Base-by-base conservation (phyloP, 2,797 vertebrate genomes). In the Mastacembelus armatus region DNA sequence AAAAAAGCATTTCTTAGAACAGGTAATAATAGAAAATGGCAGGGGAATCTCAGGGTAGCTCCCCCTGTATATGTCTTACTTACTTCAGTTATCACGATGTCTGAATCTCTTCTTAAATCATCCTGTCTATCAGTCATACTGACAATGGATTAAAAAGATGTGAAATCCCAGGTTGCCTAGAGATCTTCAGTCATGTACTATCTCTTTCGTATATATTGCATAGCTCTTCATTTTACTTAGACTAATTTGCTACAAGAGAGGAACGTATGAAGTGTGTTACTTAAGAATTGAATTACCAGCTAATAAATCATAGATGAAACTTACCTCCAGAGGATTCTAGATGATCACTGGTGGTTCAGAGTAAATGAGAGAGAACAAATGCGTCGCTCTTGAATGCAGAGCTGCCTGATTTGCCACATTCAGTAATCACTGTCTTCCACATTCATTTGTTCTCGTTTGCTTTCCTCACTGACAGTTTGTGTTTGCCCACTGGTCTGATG, bases 281-380 rank as follows among this genome's bases (percentile, higher is more conserved):
- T 51, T 29, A 22, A 35, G 2, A 52, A 43, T 7, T 36, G 40
- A 66, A 40, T 59, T 57, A 49, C 67, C 69, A 35, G 4, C 9
- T 49, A 45, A 24, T 70, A 16, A 76, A 72, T 69, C 55, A 72
- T 72, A 29, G 60, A 80, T 78, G 1, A 51, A 63, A 67, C 81
- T 58, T 78, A 85, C 87, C 77, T 70, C 65, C 3, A 59, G 54
- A 56, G 22, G 38, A 45, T 36, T 62, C 40, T 3, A 4, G 66
- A 60, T 44, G 19, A 76, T 56, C 3, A 16, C 52, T 12, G 16
- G 61, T 24, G n/a, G 8, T 11, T 57, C 27, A 44, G 16, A 43
- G 45, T 18, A 52, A 75, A 51, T 18, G 14, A 70, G 26, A 60
- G 19, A 52, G 38, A 21, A 38, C 27, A n/a, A 70, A 57, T 29